These are phyloP conservation scores for Pterois miles DNA, from an alignment of 2,797 vertebrate species.

Conservation along the genomic window DNA sequence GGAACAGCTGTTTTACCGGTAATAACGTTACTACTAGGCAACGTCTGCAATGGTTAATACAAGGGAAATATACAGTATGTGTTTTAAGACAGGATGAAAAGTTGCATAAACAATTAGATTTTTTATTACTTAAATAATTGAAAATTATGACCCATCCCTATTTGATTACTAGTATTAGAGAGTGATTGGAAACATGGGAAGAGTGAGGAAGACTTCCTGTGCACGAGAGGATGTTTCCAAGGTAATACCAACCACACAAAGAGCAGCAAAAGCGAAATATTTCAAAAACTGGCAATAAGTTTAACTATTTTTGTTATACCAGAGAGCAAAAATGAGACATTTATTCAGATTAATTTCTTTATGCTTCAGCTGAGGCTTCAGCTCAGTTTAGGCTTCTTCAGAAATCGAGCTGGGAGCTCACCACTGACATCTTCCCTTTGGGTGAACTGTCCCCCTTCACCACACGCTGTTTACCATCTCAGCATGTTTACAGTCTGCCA, in stretches of 20 bases:
- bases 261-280: neutral
- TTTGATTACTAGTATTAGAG: neutral
- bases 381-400: slow-evolving; percentile 23
- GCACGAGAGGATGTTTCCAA: neutral
- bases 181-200: neutral
- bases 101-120: no score
- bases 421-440: slow-evolving; percentile 22
- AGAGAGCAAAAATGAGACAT: slow-evolving; percentile 20
- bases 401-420: slow-evolving; percentile 3
- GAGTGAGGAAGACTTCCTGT: neutral
- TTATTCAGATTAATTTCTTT: slow-evolving; percentile 24
- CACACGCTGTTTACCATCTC: slow-evolving; percentile 41
- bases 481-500: slow-evolving; percentile 55
- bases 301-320: slow-evolving; percentile 1
- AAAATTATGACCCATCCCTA: no score
- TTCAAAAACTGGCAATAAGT: neutral
- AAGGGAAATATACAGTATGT: no score
- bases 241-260: neutral
- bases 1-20: no score
- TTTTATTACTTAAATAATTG: no score
- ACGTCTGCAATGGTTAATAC: no score
- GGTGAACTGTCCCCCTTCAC: slow-evolving; percentile 39
- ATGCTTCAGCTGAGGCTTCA: slow-evolving; percentile 17
- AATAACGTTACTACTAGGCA: no score
- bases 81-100: no score